These are phyloP conservation scores for Notospermus geniculatus DNA, from an alignment of 1,140 invertebrate genomes.

Conservation along the genomic window DNA sequence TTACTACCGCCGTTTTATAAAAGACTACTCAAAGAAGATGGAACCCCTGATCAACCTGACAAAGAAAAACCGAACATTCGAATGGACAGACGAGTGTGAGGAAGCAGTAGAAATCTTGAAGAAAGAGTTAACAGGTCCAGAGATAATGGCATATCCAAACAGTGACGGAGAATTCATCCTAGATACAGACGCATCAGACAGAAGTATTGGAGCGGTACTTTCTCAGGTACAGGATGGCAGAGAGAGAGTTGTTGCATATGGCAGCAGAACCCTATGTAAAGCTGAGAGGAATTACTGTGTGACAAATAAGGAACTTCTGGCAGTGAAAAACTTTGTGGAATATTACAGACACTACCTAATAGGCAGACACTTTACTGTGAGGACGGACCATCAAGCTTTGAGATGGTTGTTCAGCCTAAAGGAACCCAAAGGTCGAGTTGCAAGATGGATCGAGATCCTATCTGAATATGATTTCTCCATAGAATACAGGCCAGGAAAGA, in stretches of 20 bases:
- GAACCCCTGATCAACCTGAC: slow-evolving; percentile 18
- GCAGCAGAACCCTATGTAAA: slow-evolving; percentile 14
- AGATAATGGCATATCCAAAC: slow-evolving; percentile 33
- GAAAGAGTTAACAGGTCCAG: slow-evolving; percentile 7
- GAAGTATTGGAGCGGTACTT: slow-evolving; percentile 53
- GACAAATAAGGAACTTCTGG: slow-evolving; percentile 27
- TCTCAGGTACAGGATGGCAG: slow-evolving; percentile 43
- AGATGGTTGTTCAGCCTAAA: slow-evolving; percentile 26
- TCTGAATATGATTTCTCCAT: slow-evolving; percentile 32
- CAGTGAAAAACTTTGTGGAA: slow-evolving; percentile 24
- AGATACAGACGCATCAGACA: slow-evolving; percentile 54
- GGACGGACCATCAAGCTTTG: slow-evolving; percentile 29
- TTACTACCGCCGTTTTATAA: slow-evolving; percentile 54
- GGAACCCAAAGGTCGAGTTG: slow-evolving; percentile 24
- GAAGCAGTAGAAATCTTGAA: slow-evolving; percentile 15
- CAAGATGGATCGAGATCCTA: slow-evolving; percentile 32
- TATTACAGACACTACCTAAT: slow-evolving; percentile 27
- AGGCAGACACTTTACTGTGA: slow-evolving; percentile 21
- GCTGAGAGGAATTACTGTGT: slow-evolving; percentile 26
- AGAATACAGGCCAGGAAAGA: slow-evolving; percentile 24
- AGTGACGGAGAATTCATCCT: slow-evolving; percentile 44
- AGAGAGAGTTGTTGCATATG: slow-evolving; percentile 22
- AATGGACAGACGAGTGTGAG: slow-evolving; percentile 5
- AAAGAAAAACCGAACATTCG: slow-evolving; percentile 9
- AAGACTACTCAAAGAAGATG: slow-evolving; percentile 22